Evolutionary conservation across 2,113 vertebrate genomes (phyloP).

Genomic region (Donacobius atricapilla): DNA sequence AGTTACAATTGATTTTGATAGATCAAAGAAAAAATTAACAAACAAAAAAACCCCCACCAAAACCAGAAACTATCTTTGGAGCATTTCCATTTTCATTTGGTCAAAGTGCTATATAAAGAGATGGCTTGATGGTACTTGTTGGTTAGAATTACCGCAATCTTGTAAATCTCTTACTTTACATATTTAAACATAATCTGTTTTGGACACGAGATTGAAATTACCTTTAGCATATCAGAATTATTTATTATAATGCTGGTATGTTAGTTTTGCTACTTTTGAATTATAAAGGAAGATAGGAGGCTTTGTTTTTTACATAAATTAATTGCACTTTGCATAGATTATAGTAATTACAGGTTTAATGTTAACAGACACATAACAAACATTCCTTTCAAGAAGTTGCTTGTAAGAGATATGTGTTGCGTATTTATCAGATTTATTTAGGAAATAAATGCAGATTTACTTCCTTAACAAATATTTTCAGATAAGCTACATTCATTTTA

Average conservation of each 20-base stretch:
- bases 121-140: background rate
- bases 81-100: background rate
- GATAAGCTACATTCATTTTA: background rate
- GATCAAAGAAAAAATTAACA: background rate
- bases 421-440: background rate
- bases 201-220: background rate
- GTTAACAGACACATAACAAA: background rate
- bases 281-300: background rate
- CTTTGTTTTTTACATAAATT: background rate
- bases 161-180: background rate
- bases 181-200: background rate
- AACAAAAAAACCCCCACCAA: accelerated
- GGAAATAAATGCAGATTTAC: background rate
- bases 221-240: background rate
- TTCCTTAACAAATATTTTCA: background rate
- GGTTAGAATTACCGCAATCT: background rate
- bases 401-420: background rate
- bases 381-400: background rate
- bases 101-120: background rate
- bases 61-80: background rate
- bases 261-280: background rate
- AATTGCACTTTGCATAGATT: background rate
- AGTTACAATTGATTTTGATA: background rate
- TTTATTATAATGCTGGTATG: background rate
- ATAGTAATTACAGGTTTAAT: background rate